Evolutionary conservation across 64 coral and sea anemone species (phyloP).

Genomic region (Astreopora myriophthalma): DNA sequence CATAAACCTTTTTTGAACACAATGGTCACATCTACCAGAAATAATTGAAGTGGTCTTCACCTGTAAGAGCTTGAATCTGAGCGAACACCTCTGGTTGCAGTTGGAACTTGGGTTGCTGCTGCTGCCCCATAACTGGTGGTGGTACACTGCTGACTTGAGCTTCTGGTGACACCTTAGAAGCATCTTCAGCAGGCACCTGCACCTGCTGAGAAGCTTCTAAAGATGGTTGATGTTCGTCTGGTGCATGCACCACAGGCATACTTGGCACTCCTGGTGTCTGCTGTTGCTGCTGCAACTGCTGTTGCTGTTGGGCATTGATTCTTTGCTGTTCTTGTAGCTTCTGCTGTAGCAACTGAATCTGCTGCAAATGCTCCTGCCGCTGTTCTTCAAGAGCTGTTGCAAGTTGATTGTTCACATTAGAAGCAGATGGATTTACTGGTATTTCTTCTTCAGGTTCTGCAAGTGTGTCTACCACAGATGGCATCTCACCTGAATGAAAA

Average conservation of each 20-base stretch:
- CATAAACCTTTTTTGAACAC: neutral
- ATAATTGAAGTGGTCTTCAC: neutral
- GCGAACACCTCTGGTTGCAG: conserved; percentile 92
- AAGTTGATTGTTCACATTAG: conserved; percentile 16
- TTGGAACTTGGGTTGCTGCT: conserved; percentile 76
- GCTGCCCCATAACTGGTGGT: neutral
- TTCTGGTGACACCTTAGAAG: neutral
- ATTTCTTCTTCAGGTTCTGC: neutral
- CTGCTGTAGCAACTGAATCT: conserved; percentile 81
- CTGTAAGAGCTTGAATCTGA: conserved; percentile 98
- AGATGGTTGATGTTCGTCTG: neutral
- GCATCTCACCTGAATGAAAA: neutral
- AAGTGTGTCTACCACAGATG: neutral
- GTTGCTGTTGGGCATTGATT: conserved; percentile 73
- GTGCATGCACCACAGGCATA: neutral
- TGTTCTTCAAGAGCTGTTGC: conserved; percentile 76
- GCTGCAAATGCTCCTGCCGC: conserved; percentile 82
- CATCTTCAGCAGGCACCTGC: conserved; percentile 28
- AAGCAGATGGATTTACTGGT: neutral
- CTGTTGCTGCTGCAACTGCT: conserved; percentile 52
- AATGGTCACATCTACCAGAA: neutral
- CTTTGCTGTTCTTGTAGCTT: conserved; percentile 76
- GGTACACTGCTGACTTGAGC: neutral
- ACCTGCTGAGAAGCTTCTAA: conserved; percentile 29
- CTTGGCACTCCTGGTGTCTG: neutral